Conservation (phyloP, 2,797 vertebrate genomes). For the Gallinago solitaria region DNA sequence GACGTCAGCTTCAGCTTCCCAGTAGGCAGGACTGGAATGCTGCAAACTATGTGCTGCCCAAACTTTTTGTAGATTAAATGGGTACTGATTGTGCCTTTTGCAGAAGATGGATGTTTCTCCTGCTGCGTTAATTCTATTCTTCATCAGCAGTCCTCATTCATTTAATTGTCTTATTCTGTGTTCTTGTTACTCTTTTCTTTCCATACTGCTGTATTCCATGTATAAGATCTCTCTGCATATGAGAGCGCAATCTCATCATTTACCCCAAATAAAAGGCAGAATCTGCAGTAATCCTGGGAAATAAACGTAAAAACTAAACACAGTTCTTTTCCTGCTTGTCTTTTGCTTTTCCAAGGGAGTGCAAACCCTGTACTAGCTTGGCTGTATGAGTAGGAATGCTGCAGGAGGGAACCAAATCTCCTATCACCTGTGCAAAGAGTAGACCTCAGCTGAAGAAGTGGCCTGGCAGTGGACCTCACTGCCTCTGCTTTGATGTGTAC, state of each 20-base stretch:
- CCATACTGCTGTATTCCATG: not conserved
- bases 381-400: not conserved
- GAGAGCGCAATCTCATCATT: not conserved
- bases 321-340: not conserved
- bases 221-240: not conserved
- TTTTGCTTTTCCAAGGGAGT: not conserved
- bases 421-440: not conserved
- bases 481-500: not conserved
- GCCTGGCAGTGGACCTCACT: not conserved
- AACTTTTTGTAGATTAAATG: not conserved
- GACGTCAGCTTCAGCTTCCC: not conserved
- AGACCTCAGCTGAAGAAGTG: not conserved
- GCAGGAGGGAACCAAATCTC: not conserved
- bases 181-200: not conserved
- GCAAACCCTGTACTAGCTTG: not conserved
- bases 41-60: not conserved
- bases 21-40: not conserved
- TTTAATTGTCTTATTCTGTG: not conserved
- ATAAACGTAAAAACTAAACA: not conserved
- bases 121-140: not conserved
- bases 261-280: not conserved
- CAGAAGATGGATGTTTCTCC: not conserved
- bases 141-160: not conserved
- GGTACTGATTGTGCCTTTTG: not conserved
- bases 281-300: not conserved